Base-by-base conservation (phyloP, 37 sponge, comb jelly and placozoan genomes). In the Oscarella lobularis region DNA sequence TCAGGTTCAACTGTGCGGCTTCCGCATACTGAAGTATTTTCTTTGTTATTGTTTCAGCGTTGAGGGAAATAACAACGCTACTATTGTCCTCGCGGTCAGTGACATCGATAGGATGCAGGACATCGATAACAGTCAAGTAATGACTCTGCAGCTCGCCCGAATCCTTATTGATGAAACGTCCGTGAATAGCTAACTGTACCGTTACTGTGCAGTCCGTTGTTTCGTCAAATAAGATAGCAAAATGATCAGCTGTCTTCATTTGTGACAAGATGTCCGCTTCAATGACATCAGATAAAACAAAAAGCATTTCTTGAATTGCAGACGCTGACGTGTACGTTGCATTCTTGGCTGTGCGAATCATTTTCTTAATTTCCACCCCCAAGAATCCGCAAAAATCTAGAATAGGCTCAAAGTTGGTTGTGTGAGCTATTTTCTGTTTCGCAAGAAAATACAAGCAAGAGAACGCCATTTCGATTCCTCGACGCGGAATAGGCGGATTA, bases 191-290 rank as follows among this genome's bases (percentile, higher is more conserved):
- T 4, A 81, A 37, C 33, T 77, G 77, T 30, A 71, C 83, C 34
- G 77, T 82, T 1, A 67, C 40, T 31, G 82, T 81, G 31, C 67
- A 81, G 32, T 82, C 77, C 1, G 83, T 76, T 39, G 77, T 82
- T 77, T 77, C 83, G 40, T 48, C 60, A 48, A 48, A 48, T 48
- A 27, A 20, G 9, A 48, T 27, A 48, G 60, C 60, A 48, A 48
- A 48, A 20, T 48, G 60, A 9, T 48, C 20, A 20, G 60, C 9
- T 48, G 60, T 27, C 60, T 48, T 48, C 60, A 48, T 27, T 27
- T 48, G 14, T 9, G 9, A 9, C 20, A 48, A 48, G 20, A 48
- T 48, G 9, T 48, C 20, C 20, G 60, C 20, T 48, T 48, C 9
- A 27, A 48, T 27, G 60, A 48, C 60, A 27, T 48, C 60, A 48